Evolutionary conservation across 2,888 invertebrate species (phyloP), one percentile per base, ranked within the genome.

Genomic region (Mythimna lalbum): DNA sequence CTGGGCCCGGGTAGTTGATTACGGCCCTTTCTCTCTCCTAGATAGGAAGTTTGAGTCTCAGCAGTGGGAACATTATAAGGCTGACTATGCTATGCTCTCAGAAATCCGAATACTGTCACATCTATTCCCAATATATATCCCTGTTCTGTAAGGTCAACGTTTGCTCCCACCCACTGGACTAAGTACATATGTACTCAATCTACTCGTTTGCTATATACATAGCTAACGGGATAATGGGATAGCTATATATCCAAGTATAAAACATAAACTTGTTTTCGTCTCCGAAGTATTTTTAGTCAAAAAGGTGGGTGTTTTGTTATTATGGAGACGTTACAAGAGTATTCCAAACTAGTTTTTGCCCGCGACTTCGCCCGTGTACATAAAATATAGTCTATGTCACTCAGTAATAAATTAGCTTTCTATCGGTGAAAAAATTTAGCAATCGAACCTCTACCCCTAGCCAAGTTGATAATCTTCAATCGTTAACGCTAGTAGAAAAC

Each of bases 121-220:
- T 69, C 77, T 49, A 62, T 62, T 57, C 0, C 0, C 7, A 49
- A 1, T 9, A 69, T 27, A 27, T 10, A 64, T 77, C 27, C 31
- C 53, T 66, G 73, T 55, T 1, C 10, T 0, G 1, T 73, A 62
- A 55, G 76, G 52, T 72, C 77, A 80, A 76, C 53, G 76, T 73
- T 79, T 80, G 55, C 70, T 12, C 27, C 39, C 49, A 57, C 43
- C 63, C 57, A 59, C 65, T 6, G 49, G 19, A 57, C 69, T 66
- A 52, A 56, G 62, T 53, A 64, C n/a, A 36, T 63, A 70, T 70
- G 55, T 65, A 68, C 47, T 63, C 36, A 50, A 53, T 74, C 19
- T 47, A 61, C 63, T 53, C 49, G 62, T 68, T 63, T 36, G 55
- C 63, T 75, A 61, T 57, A 55, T 69, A 64, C n/a, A 52, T 62